phyloP scores from a whole-genome alignment of 1,140 invertebrate genomes.

The Grapholita molesta region DNA sequence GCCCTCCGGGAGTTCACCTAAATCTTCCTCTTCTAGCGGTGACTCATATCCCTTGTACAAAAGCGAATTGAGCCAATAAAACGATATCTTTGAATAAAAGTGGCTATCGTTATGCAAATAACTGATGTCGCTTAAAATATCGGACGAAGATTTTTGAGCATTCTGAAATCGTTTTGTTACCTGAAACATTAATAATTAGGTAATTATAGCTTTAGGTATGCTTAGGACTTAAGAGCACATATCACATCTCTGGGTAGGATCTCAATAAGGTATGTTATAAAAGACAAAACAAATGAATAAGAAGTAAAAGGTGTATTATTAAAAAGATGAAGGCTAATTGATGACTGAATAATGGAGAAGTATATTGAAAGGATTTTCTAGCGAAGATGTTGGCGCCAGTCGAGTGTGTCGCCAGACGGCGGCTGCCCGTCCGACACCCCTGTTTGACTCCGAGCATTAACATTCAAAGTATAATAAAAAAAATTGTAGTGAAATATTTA shows the following conservation, averaged over 20 bases:
- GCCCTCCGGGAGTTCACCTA: slow-evolving; percentile 84
- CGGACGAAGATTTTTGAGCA: slow-evolving; percentile 37
- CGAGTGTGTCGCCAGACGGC: background rate
- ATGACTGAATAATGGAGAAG: slow-evolving; percentile 4
- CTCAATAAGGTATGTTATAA: background rate
- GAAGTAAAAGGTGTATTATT: background rate
- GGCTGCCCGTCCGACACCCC: background rate
- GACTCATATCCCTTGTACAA: slow-evolving; percentile 82
- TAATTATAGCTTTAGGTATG: too few species aligned
- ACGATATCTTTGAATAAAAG: slow-evolving; percentile 85
- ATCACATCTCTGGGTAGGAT: too few species aligned
- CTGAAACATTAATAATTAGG: slow-evolving; percentile 30
- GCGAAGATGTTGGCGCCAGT: background rate
- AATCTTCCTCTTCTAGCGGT: slow-evolving; percentile 83
- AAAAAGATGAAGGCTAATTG: background rate
- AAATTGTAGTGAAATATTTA: background rate
- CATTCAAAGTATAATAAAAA: background rate
- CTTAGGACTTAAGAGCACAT: too few species aligned
- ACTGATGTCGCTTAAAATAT: slow-evolving; percentile 33
- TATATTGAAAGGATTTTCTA: background rate
- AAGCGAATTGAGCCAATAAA: slow-evolving; percentile 87
- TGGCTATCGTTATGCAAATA: slow-evolving; percentile 81
- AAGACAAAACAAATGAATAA: background rate
- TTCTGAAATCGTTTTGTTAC: slow-evolving; percentile 46
- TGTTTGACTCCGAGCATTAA: background rate